Base-by-base conservation (phyloP, 2,888 invertebrate genomes). In the Hirudinaria manillensis region DNA sequence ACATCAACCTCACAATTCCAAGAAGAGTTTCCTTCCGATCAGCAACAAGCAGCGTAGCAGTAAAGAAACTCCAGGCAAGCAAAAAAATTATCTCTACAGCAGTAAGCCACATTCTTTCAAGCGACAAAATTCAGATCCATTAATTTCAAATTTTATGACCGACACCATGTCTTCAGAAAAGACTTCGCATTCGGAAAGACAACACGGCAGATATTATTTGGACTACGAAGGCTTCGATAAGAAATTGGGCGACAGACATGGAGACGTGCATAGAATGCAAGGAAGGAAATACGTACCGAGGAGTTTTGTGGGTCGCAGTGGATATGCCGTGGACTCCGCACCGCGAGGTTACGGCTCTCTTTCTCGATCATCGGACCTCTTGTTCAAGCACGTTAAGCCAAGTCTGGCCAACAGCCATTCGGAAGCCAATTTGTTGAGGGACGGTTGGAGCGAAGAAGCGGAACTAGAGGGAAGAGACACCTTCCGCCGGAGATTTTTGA, bases 81-180 rank as follows among this genome's bases (percentile, higher is more conserved):
- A 61, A 21, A 29, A 61, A 61, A 61, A 61, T 7, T 27, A 29
- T 19, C 29, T 61, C 29, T 34, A 24, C n/a, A 24, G 55, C 16
- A n/a, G 24, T 19, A 73, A 73, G 32, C 38, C 73, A 3, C 61
- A 45, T 16, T 45, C 65, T 36, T 73, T 73, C 81, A 86, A 87
- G 77, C 84, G 88, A 53, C 88, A 88, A 80, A 85, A 87, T 74
- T 88, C 88, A 36, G 88, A 88, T 82, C 88, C 88, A 36, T 87
- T 87, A 84, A 85, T 88, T 75, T 85, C 87, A 75, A 87, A 86
- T 77, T 87, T 87, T 81, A 87, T 32, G 21, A 51, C 72, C 27
- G 55, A 72, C 55, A 72, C 72, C 16, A 53, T 72, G n/a, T 55
- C 29, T 51, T 72, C 72, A 55, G 72, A 51, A 27, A 72, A 55